Evolutionary conservation across 2,888 invertebrate species (phyloP), one percentile per base, ranked within the genome.

Genomic region (Chirona hameri): DNA sequence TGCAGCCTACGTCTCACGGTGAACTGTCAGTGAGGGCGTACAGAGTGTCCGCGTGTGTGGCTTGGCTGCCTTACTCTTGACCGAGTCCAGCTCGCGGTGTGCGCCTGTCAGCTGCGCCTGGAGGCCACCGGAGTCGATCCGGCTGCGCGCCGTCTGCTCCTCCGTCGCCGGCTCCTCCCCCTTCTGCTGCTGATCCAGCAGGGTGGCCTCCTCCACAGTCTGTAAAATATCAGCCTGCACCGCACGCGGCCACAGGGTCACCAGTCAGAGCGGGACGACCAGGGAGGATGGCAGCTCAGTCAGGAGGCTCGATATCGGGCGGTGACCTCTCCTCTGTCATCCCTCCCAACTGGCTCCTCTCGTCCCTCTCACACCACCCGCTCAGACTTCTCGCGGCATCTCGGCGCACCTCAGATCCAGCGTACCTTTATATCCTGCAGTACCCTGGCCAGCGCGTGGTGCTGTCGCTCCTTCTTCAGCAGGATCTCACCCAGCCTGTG

Each of bases 401-500:
- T n/a, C n/a, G n/a, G n/a, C n/a, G n/a, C n/a, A n/a, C n/a, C n/a
- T n/a, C n/a, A n/a, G n/a, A n/a, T n/a, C n/a, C n/a, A n/a, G n/a
- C 29, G 10, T 15, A 76, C 76, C 39, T 76, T 76, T 1, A 76
- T 4, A 4, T 76, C 76, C 18, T 29, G 18, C 18, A 76, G 76
- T 5, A 76, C 76, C 39, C 76, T 76, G 76, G 76, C 39, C 21
- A 76, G 76, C 29, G 76, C 39, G 39, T 76, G 76, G 76, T 76
- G 76, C 76, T 76, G 76, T 0, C 24, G 31, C 39, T 76, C 76
- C 76, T 76, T 76, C 7, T 39, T 31, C 21, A 39, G 76, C 39
- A 76, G 14, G 76, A 76, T 76, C 76, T 76, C 76, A 0, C 39
- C 7, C 31, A 76, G 76, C 0, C 76, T 31, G 31, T 5, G 3